Base-by-base conservation (phyloP, 2,888 invertebrate species). In the Actias luna region DNA sequence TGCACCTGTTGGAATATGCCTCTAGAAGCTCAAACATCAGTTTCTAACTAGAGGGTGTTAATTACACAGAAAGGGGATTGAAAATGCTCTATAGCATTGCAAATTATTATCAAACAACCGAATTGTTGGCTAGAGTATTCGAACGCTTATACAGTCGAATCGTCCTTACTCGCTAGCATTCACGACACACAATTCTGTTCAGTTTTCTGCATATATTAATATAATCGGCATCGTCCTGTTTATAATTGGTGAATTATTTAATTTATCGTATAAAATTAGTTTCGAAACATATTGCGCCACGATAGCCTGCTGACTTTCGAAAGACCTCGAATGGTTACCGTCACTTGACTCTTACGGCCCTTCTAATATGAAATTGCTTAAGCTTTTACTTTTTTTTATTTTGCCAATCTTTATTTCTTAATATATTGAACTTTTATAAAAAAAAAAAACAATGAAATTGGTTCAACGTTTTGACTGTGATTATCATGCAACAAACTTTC, bases 241-340 rank as follows among this genome's bases (percentile, higher is more conserved):
- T 16, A 29, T 55, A 55, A 29, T 5, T 3, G 2, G 5, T 55
- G 29, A 55, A 55, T 55, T 29, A 55, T 55, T 55, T 55, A 55
- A 55, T 55, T 29, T 29, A 29, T 29, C 29, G n/a, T 55, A n/a
- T 55, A 55, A 29, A 3, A 29, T 27, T 5, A 5, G 7, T 55
- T 29, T n/a, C 55, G 29, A 29, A 55, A 55, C 29, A 29, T 14
- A 29, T 55, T 55, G 55, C 55, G 29, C 55, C 29, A 55, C 55
- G 16, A 29, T 29, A 55, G 55, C n/a, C 29, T 29, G 55, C 14
- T 16, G 55, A n/a, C 5, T 55, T 50, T 25, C 25, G 22, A 50
- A 50, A 55, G 29, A 55, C 29, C 55, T 55, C n/a, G 55, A 55
- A 29, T 14, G 29, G 29, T 29, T 29, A 29, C 55, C 55, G 3